Percentiles rank a stretch among this genome's conserved stretches.
These are phyloP conservation scores for Cryptocheilus praepositus DNA, from an alignment of 2,888 invertebrate genomes.

Conservation along the genomic window DNA sequence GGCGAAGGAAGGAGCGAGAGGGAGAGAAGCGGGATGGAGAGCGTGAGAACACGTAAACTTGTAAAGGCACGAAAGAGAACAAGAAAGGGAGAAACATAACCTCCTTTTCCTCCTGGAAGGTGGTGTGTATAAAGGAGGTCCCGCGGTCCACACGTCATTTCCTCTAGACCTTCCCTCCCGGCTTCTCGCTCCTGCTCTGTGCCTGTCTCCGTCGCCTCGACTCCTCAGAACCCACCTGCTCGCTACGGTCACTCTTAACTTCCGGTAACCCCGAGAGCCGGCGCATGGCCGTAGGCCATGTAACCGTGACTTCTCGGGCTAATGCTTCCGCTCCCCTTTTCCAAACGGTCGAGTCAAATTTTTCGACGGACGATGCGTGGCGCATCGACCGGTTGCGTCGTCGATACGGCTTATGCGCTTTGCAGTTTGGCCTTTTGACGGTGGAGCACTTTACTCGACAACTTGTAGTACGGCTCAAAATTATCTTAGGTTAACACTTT, in stretches of 20 bases:
- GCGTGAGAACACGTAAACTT: slow-evolving; percentile 52
- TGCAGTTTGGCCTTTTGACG: too few relatives aligned
- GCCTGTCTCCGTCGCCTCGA: slow-evolving; percentile 49
- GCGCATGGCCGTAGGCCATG: slow-evolving; percentile 56
- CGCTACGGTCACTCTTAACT: slow-evolving; percentile 65
- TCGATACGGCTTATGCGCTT: too few relatives aligned
- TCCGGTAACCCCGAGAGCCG: slow-evolving; percentile 60
- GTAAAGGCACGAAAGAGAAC: slow-evolving; percentile 45
- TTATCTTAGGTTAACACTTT: too few relatives aligned
- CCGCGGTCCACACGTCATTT: slow-evolving; percentile 8
- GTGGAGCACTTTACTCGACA: too few relatives aligned
- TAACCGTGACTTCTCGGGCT: slow-evolving; percentile 54
- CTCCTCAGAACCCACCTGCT: slow-evolving; percentile 52
- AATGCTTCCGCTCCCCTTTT: slow-evolving; percentile 49
- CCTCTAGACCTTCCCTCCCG: slow-evolving; percentile 11
- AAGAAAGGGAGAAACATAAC: slow-evolving; percentile 23
- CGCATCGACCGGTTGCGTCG: too few relatives aligned
- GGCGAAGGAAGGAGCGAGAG: slow-evolving; percentile 19
- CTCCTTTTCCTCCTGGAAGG: slow-evolving; percentile 13
- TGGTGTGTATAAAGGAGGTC: too few relatives aligned
- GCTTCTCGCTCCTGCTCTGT: slow-evolving; percentile 41
- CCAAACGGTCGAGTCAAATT: too few relatives aligned
- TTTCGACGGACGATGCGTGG: too few relatives aligned
- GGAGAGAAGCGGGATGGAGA: slow-evolving; percentile 22
- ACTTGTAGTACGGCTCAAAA: too few relatives aligned